Base-by-base conservation (phyloP, 2,888 invertebrate genomes). In the Brachyptera putata region DNA sequence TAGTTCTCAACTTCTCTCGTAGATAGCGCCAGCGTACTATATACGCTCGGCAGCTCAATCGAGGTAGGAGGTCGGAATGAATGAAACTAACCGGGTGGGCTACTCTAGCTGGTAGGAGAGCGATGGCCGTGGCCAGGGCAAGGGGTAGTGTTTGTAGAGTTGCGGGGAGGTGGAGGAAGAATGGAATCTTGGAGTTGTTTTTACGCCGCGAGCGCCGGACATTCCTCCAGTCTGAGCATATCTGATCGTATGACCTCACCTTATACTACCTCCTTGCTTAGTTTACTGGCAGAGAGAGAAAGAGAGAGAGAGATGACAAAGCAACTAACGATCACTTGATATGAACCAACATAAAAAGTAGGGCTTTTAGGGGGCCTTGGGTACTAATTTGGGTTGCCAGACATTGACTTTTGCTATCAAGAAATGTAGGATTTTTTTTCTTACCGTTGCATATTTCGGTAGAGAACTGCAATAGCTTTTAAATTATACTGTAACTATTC, bases 41-140 rank as follows among this genome's bases (percentile, higher is more conserved):
- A n/a, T n/a, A n/a, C n/a, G n/a, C n/a, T n/a, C 30, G 30, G 30
- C 30, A 30, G 22, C 22, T 24, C 21, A 72, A 71, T 74, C 77
- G 70, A 75, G 74, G 76, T 79, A 78, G 79, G 79, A 79, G 79
- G 79, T 79, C 78, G 72, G 70, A 76, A 79, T 79, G 79, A 79
- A 79, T 79, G 79, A 78, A 77, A 59, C 62, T 34, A 21, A 49
- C 58, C 61, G 60, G 65, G 61, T 65, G 62, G 65, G 53, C 60
- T 56, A 41, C 22, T 11, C 18, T 16, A n/a, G 22, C 46, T 46
- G n/a, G n/a, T n/a, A 21, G 24, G 22, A 5, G 24, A 24, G 16
- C 16, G 18, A 21, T n/a, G 43, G 21, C 37, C n/a, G 16, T 9
- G 41, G 26, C 34, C 43, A 60, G 63, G 67, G 65, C 57, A 68